Evolutionary conservation across 2,797 vertebrate species (phyloP).

Genomic region (Galagoides demidoff): DNA sequence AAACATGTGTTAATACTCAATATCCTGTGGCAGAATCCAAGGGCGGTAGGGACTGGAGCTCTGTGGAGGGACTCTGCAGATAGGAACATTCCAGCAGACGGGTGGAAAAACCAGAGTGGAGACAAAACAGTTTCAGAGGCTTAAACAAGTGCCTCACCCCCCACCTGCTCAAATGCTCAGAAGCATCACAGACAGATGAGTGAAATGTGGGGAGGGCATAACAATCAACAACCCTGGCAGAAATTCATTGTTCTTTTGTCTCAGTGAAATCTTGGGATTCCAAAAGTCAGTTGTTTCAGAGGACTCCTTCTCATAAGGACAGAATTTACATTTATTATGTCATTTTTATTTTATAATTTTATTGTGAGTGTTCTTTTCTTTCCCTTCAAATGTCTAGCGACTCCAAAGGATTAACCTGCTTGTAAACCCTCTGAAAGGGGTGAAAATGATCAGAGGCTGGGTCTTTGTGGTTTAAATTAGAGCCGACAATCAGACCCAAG

Average conservation of each 20-base stretch:
- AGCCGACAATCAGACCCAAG: not conserved
- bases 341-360: not conserved
- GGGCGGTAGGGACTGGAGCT: constrained; percentile 50
- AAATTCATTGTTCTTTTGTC: not conserved
- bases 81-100: not conserved
- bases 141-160: not conserved
- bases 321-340: constrained; percentile 14
- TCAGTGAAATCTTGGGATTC: not conserved
- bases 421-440: not conserved
- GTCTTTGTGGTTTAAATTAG: not conserved
- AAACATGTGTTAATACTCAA: constrained; percentile 62
- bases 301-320: not conserved
- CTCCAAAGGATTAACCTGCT: not conserved
- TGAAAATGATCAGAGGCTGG: not conserved
- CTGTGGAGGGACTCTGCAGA: constrained; percentile 16
- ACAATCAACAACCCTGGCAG: not conserved
- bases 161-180: not conserved
- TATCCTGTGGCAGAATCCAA: constrained; percentile 74
- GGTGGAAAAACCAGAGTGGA: not conserved
- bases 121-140: not conserved
- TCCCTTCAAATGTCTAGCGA: not conserved
- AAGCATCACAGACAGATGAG: not conserved
- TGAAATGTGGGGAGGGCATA: not conserved
- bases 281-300: constrained; percentile 53
- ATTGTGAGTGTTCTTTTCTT: constrained; percentile 11